Conservation (phyloP, 2,888 invertebrate species). For the Archips crataeganus region DNA sequence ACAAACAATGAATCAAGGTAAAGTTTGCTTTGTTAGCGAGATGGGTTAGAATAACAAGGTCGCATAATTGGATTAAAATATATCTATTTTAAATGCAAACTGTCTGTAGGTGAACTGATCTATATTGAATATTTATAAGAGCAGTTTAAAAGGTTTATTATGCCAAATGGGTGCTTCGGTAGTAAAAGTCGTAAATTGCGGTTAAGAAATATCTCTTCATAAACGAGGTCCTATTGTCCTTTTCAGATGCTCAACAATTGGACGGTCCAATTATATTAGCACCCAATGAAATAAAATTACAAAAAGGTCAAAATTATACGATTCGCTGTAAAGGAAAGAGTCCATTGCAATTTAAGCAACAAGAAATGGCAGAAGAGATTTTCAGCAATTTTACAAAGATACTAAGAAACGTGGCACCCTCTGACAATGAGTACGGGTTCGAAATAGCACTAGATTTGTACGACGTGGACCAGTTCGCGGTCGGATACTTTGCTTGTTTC, state of each 20-base stretch:
- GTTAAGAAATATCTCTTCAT: constrained; percentile 8
- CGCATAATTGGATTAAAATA: neutral
- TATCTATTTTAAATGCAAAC: neutral
- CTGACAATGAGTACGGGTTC: constrained; percentile 64
- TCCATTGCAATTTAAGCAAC: constrained; percentile 67
- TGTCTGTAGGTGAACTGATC: neutral
- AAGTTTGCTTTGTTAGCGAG: neutral
- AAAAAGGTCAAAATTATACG: constrained; percentile 74
- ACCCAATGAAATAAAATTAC: constrained; percentile 68
- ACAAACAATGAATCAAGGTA: constrained; percentile 1
- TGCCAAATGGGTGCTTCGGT: neutral
- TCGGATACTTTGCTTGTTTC: constrained; percentile 86
- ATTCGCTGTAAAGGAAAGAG: constrained; percentile 67
- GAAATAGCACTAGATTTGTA: constrained; percentile 76
- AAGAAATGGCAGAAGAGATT: constrained; percentile 68
- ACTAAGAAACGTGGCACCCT: constrained; percentile 48
- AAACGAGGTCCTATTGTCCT: constrained; percentile 51
- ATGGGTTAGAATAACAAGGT: constrained; percentile 3
- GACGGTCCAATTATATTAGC: constrained; percentile 70
- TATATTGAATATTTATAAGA: neutral
- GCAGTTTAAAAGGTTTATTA: neutral
- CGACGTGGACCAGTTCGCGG: constrained; percentile 75
- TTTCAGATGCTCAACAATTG: constrained; percentile 72
- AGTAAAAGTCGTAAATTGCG: neutral
- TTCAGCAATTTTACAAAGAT: constrained; percentile 55